A percentile compares a stretch with the other conserved stretches of the same genome.
phyloP scores from a whole-genome alignment of 2,888 invertebrate species.

The Drosophila barbarae region DNA sequence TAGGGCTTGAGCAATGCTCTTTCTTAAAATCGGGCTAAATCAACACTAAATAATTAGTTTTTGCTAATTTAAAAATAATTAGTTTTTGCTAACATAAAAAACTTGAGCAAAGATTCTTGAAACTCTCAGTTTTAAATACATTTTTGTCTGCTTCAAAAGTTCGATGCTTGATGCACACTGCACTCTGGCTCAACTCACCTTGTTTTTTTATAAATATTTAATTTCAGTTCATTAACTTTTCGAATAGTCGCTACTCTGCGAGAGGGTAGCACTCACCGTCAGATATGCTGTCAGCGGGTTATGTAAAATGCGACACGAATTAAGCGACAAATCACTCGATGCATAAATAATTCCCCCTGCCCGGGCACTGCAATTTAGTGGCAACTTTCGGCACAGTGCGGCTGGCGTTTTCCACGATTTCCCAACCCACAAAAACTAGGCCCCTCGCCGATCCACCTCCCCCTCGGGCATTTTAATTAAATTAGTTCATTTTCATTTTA shows the following conservation, averaged over 20 bases:
- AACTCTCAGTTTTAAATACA: neutral
- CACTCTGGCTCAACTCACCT: neutral
- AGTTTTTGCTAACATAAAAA: no score
- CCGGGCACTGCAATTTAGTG: neutral
- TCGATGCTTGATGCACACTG: no score
- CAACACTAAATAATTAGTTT: neutral
- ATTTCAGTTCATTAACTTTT: neutral
- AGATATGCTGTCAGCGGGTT: constrained; percentile 1
- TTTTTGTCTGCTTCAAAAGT: no score
- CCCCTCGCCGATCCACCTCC: neutral
- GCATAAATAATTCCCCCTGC: constrained; percentile 51
- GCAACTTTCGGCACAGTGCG: constrained; percentile 10
- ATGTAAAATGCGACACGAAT: constrained; percentile 25
- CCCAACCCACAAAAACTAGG: constrained; percentile 1
- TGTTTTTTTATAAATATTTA: neutral
- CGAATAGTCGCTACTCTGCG: neutral
- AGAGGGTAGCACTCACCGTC: neutral
- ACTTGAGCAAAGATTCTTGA: neutral
- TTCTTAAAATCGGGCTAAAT: neutral
- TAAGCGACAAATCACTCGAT: constrained; percentile 48
- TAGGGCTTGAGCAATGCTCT: neutral
- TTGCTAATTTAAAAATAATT: neutral
- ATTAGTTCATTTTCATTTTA: constrained; percentile 56
- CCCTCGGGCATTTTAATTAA: constrained; percentile 56
- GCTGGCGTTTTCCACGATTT: constrained; percentile 19